Base-by-base conservation (phyloP, 2,888 invertebrate species). In the Cosmia pyralina region DNA sequence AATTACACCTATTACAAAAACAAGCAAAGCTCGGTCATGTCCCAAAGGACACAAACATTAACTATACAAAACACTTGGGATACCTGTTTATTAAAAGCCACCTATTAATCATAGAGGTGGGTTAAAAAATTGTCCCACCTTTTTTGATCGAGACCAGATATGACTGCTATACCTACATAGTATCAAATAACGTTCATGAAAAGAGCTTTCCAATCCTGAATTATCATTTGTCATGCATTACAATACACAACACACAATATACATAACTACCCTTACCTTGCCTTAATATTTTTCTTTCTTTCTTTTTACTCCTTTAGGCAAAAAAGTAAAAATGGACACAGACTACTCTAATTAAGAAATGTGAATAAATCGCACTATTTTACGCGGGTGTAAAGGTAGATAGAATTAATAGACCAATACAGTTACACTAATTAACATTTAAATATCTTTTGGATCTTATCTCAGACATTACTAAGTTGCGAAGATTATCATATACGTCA, bases 401-500 rank as follows among this genome's bases (percentile, higher is more conserved):
- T 34, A 64, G 11, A 73, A 75, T 75, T n/a, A 79, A 80, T 77
- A 77, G 44, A 11, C 55, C 19, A 73, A 73, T 72, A 78, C 82
- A 79, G 72, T 81, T 79, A 73, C 0, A 60, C 46, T 50, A 63
- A 75, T 85, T 85, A 77, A 73, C 78, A 85, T 85, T 63, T 77
- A 67, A 65, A 84, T 78, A 77, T 75, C 41, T 72, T 67, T 68
- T 74, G 46, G 71, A 77, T 81, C 52, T 66, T 77, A 79, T 74
- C 69, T 52, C 53, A 19, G 34, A 22, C n/a, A 73, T 71, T 58
- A 73, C 67, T 69, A 48, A 72, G 70, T 63, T 59, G 72, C 19
- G 8, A 67, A 41, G 10, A 83, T 85, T 85, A 85, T 64, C 83
- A 85, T 85, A 81, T 75, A 68, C 72, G 81, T 67, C 77, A 76